Evolutionary conservation across 92 coral and sea anemone species (phyloP).

Genomic region (Epizoanthus stellaris): DNA sequence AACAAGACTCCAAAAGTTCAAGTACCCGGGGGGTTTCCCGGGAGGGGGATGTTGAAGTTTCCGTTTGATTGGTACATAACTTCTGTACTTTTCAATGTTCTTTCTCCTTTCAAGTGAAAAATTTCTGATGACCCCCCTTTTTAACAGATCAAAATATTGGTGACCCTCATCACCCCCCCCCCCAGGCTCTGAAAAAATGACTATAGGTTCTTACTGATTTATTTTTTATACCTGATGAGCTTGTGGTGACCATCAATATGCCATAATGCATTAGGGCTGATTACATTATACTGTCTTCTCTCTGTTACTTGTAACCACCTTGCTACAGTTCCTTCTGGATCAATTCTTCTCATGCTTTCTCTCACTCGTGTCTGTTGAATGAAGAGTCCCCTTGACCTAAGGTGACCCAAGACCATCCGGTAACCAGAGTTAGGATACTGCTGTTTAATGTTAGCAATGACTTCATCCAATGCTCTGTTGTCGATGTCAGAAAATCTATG

Average conservation of each 20-base stretch:
- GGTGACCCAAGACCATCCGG: slow-evolving; percentile 42
- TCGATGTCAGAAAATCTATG: slow-evolving; percentile 30
- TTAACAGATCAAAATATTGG: no score
- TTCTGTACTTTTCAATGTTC: no score
- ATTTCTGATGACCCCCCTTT: no score
- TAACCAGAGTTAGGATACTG: slow-evolving; percentile 47
- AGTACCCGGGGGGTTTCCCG: no score
- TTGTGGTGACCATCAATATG: slow-evolving; percentile 54
- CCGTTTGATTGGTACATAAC: no score
- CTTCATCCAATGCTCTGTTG: slow-evolving; percentile 23
- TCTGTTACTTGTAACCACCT: slow-evolving; percentile 41
- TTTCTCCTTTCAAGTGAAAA: no score
- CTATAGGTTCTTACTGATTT: no score
- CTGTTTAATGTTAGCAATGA: slow-evolving; percentile 16
- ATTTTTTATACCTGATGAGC: slow-evolving; percentile 7
- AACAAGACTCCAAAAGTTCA: no score
- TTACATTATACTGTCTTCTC: slow-evolving; percentile 33
- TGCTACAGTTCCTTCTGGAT: slow-evolving; percentile 16
- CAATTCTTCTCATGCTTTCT: slow-evolving; percentile 32
- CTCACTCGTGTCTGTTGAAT: slow-evolving; percentile 41
- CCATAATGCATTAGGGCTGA: slow-evolving; percentile 48
- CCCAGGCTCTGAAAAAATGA: no score
- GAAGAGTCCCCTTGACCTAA: slow-evolving; percentile 34
- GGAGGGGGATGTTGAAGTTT: no score
- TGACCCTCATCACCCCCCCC: no score